A percentile compares a stretch with the other conserved stretches of the same genome.
Evolutionary conservation across 1,140 invertebrate genomes (phyloP).

Genomic region (Trypoxylus dichotomus): DNA sequence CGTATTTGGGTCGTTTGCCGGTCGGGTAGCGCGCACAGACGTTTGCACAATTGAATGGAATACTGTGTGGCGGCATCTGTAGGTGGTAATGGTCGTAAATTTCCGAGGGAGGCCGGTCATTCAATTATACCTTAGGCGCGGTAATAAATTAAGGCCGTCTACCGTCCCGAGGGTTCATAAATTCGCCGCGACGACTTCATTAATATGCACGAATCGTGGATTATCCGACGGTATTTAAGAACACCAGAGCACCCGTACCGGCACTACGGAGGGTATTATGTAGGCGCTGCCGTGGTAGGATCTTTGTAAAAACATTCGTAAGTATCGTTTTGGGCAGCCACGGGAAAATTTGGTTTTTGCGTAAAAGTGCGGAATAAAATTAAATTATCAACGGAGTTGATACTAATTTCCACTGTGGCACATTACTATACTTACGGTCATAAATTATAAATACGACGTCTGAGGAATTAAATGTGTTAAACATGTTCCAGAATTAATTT

Average conservation of each 20-base stretch:
- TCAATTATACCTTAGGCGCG: conserved; percentile 13
- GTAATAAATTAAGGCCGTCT: conserved; percentile 10
- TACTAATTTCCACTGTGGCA: neutral
- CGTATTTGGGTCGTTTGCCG: neutral
- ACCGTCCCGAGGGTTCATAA: conserved; percentile 3
- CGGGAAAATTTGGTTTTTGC: neutral
- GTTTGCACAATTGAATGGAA: neutral
- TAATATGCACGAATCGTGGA: conserved; percentile 11
- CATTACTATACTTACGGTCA: neutral
- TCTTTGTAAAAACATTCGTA: neutral
- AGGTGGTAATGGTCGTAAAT: neutral
- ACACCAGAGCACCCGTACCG: neutral
- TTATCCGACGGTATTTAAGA: neutral
- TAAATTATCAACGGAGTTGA: neutral
- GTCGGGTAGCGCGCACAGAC: neutral
- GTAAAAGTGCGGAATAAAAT: neutral
- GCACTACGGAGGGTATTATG: neutral
- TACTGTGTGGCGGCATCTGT: neutral
- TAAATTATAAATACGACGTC: too few species aligned
- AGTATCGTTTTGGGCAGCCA: neutral
- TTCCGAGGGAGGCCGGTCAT: neutral
- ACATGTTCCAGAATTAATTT: too few species aligned
- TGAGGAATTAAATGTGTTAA: too few species aligned
- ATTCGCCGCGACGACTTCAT: conserved; percentile 17
- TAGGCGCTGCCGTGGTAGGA: neutral